phyloP scores from a whole-genome alignment of 2,113 vertebrate genomes.

The rat (Rattus norvegicus) region DNA sequence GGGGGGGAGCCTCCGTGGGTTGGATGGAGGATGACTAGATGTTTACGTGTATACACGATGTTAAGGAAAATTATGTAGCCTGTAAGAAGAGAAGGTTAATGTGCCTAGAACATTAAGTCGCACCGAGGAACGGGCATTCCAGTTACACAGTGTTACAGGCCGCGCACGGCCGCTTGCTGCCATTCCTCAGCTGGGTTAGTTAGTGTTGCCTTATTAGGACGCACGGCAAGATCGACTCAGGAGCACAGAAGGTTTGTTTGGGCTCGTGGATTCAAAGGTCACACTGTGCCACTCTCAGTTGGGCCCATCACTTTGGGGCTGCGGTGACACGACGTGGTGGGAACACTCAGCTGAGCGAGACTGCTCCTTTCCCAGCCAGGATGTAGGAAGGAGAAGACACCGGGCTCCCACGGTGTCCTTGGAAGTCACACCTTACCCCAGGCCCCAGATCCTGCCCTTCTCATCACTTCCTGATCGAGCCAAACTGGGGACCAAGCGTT shows the following conservation, averaged over 20 bases:
- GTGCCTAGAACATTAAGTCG: neutral
- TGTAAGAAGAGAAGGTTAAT: neutral
- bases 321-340: neutral
- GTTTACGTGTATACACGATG: neutral
- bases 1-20: accelerated
- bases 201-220: neutral
- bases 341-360: neutral
- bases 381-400: no score
- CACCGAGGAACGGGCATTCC: neutral
- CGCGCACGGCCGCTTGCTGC: neutral
- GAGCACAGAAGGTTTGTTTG: neutral
- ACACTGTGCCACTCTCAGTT: neutral
- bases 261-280: neutral
- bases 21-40: neutral
- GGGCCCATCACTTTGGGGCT: neutral
- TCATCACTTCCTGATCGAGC: no score
- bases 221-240: neutral
- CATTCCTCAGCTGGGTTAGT: neutral
- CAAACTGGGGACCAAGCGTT: neutral
- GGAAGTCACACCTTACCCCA: neutral
- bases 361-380: neutral
- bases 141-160: neutral
- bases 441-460: no score
- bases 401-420: neutral
- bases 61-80: neutral